Percentiles rank a stretch among this genome's conserved stretches.
Conservation (phyloP, 2,113 vertebrate genomes). For the Haplochromis burtoni region DNA sequence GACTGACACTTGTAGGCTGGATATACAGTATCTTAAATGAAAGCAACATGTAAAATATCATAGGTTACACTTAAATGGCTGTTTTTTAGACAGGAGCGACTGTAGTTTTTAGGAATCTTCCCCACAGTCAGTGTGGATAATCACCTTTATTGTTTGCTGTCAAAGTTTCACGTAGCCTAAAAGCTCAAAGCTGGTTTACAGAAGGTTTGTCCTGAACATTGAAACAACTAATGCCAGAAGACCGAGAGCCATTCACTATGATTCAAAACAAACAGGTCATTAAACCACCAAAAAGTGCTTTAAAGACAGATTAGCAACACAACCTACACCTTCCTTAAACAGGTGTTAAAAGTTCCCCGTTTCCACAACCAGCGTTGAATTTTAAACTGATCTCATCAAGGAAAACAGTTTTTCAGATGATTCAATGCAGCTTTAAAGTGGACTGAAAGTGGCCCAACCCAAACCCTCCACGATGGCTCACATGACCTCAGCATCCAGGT, state of each 20-base stretch:
- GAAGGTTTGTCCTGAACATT: not conserved
- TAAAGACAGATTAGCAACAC: not conserved
- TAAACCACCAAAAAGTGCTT: not conserved
- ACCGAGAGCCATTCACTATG: accelerated
- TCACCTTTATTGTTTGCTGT: not conserved
- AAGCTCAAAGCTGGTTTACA: not conserved
- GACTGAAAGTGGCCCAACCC: not conserved
- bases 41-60: not conserved
- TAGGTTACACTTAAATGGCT: not conserved
- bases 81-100: not conserved
- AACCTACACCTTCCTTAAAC: not conserved
- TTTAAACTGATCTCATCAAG: not conserved
- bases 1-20: not conserved
- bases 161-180: not conserved
- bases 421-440: not conserved
- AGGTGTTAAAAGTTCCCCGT: not conserved
- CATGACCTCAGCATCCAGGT: not conserved
- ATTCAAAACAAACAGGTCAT: not conserved
- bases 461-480: accelerated
- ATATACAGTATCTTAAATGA: not conserved
- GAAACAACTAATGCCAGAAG: not conserved
- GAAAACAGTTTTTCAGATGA: not conserved
- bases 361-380: not conserved
- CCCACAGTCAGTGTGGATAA: not conserved
- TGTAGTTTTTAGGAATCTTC: not conserved